Percentiles rank a stretch among this genome's conserved stretches.
Evolutionary conservation across 2,797 vertebrate genomes (phyloP).

Genomic region (Spinus olivaceus): DNA sequence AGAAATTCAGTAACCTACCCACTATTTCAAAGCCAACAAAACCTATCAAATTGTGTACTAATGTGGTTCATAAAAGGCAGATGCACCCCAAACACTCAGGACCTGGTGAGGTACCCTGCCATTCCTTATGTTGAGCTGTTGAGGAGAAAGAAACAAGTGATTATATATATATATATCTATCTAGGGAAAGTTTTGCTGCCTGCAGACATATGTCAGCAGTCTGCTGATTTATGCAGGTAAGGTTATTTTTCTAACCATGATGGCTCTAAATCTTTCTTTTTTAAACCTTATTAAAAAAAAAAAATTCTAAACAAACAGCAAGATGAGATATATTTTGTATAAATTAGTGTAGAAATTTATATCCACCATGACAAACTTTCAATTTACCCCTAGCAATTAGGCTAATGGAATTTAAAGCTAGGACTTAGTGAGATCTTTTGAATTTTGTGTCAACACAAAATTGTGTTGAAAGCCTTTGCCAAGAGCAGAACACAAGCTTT

Average conservation of each 20-base stretch:
- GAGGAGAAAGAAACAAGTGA: neutral
- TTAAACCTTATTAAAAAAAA: neutral
- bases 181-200: neutral
- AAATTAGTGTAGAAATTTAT: neutral
- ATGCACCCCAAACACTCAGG: neutral
- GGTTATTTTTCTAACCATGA: neutral
- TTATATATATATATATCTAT: neutral
- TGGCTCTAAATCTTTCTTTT: neutral
- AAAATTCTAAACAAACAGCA: neutral
- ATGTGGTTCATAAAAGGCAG: neutral
- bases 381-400: neutral
- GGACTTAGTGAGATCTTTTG: neutral
- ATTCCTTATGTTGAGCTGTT: neutral
- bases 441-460: neutral
- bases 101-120: neutral
- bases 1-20: neutral
- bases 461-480: neutral
- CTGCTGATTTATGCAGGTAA: neutral
- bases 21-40: neutral
- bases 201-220: neutral
- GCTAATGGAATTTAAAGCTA: neutral
- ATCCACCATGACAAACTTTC: neutral
- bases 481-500: neutral
- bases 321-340: neutral
- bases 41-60: neutral